These are phyloP conservation scores for Lagodon rhomboides DNA, from an alignment of 2,797 vertebrate species.

Conservation along the genomic window DNA sequence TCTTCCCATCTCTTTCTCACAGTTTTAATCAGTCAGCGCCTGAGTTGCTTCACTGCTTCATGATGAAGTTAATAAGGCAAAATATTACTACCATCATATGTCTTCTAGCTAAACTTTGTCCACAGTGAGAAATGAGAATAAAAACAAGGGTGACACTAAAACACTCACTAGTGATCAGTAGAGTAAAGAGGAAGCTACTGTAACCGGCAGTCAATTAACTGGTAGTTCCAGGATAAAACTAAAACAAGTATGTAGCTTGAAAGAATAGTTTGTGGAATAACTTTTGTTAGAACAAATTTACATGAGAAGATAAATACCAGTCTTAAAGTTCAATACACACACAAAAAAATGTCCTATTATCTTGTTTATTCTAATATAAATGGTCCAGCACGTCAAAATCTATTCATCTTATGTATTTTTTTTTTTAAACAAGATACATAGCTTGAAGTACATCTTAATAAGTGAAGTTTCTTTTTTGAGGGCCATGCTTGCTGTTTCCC, in stretches of 20 bases:
- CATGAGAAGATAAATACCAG: too few relatives aligned
- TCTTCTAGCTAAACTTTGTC: neutral
- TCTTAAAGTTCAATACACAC: too few relatives aligned
- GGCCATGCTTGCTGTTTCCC: neutral
- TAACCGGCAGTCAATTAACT: neutral
- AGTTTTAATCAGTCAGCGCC: conserved; percentile 4
- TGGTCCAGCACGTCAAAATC: neutral
- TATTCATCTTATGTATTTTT: too few relatives aligned
- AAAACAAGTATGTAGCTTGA: neutral
- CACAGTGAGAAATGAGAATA: neutral
- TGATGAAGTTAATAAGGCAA: conserved; percentile 15
- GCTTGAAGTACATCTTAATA: neutral
- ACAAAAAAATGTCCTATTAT: too few relatives aligned
- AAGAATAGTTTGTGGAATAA: too few relatives aligned
- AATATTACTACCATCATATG: neutral
- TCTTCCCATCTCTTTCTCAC: neutral
- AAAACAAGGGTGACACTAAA: neutral
- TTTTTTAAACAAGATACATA: neutral
- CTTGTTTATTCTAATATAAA: neutral
- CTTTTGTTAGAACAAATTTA: too few relatives aligned
- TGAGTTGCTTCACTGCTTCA: conserved; percentile 4
- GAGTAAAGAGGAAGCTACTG: neutral
- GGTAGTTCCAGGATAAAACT: neutral
- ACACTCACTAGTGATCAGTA: neutral
- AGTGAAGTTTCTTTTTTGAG: neutral